Evolutionary conservation across 2,888 invertebrate genomes (phyloP).

Genomic region (Orgyia antiqua): DNA sequence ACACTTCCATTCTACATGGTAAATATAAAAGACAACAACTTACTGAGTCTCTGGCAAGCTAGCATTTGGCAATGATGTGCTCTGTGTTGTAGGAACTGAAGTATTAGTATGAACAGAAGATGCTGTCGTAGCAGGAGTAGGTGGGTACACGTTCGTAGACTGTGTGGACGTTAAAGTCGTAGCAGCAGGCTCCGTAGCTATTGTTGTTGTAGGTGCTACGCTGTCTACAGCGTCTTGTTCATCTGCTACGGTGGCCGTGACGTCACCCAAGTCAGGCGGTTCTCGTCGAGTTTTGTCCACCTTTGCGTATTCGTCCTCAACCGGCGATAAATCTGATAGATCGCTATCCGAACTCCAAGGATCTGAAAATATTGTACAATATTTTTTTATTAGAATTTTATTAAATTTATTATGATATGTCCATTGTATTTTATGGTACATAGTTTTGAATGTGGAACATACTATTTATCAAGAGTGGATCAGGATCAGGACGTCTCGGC

Average conservation of each 20-base stretch:
- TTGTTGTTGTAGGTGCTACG: conserved; percentile 12
- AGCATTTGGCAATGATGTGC: conserved; percentile 8
- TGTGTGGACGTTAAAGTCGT: conserved; percentile 20
- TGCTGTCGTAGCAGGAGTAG: conserved; percentile 18
- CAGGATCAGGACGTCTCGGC: conserved; percentile 84
- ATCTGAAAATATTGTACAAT: conserved; percentile 51
- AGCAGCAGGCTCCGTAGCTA: conserved; percentile 19
- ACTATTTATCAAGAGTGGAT: conserved; percentile 82
- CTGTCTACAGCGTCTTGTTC: conserved; percentile 12
- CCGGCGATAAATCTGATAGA: conserved; percentile 89
- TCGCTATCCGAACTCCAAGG: conserved; percentile 92
- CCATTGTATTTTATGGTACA: too few relatives aligned
- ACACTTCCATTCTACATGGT: too few relatives aligned
- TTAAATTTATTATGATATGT: too few relatives aligned
- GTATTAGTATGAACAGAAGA: conserved; percentile 8
- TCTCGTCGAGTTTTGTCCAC: conserved; percentile 65
- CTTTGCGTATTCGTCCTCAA: conserved; percentile 80
- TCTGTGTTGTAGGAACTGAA: conserved; percentile 7
- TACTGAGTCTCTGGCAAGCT: conserved; percentile 22
- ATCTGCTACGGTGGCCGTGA: conserved; percentile 38
- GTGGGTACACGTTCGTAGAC: conserved; percentile 13
- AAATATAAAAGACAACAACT: too few relatives aligned
- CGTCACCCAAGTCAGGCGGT: conserved; percentile 66
- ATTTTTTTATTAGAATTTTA: neutral
- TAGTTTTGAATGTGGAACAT: conserved; percentile 6